Conservation (phyloP, 2,113 vertebrate genomes). For the Podocnemis expansa region DNA sequence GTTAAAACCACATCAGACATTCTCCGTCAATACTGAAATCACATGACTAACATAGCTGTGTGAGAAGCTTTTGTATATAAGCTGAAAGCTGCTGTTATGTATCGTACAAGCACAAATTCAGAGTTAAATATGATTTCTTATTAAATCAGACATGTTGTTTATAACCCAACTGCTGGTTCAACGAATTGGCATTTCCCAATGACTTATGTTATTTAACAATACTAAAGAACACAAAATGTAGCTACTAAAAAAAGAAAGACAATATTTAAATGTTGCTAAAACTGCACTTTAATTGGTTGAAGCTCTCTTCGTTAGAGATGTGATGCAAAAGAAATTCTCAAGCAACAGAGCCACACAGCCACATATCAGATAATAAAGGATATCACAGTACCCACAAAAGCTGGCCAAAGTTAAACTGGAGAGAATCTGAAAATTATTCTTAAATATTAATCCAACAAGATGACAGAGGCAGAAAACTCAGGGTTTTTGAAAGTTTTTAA, state of each 20-base stretch:
- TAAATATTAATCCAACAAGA: background rate
- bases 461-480: background rate
- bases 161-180: background rate
- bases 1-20: background rate
- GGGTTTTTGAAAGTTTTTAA: background rate
- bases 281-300: background rate
- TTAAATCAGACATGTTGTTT: background rate
- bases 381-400: background rate
- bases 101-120: background rate
- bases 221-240: background rate
- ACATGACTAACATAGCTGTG: background rate
- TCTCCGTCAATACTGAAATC: background rate
- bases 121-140: background rate
- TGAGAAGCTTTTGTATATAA: background rate
- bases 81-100: background rate
- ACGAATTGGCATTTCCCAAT: background rate
- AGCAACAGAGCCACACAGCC: fast-evolving
- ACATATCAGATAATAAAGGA: background rate
- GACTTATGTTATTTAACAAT: background rate
- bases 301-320: background rate
- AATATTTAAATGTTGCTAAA: background rate
- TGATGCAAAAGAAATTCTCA: background rate
- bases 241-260: background rate
- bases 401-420: background rate
- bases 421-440: background rate